phyloP scores from a whole-genome alignment of 2,888 invertebrate species.

The Alloplasta piceator region DNA sequence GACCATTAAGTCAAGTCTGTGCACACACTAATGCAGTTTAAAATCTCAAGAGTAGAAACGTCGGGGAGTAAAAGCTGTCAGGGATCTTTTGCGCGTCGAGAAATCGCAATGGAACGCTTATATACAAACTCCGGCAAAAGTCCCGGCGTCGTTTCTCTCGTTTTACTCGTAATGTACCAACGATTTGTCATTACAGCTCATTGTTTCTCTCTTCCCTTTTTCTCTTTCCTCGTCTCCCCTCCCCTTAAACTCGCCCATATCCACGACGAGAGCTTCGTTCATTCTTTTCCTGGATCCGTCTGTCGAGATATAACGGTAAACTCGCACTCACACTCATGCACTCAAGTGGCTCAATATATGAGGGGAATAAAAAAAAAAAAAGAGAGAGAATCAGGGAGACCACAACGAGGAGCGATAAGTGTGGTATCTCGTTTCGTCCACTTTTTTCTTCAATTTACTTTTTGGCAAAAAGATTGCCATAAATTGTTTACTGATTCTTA shows the following conservation, averaged over 20 bases:
- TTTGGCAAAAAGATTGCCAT: no score
- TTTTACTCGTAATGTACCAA: constrained; percentile 36
- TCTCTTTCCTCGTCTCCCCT: constrained; percentile 2
- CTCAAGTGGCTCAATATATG: constrained; percentile 15
- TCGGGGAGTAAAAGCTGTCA: constrained; percentile 1
- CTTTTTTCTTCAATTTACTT: background rate
- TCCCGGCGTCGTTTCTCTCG: background rate
- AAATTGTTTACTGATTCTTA: no score
- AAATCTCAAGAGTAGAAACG: constrained; percentile 7
- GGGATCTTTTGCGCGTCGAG: background rate
- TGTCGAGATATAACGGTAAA: constrained; percentile 52
- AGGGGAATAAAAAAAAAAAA: constrained; percentile 37
- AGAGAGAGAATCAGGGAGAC: constrained; percentile 7
- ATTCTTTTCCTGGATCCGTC: constrained; percentile 50
- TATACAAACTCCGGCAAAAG: background rate
- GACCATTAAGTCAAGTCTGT: background rate
- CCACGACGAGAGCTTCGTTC: constrained; percentile 35
- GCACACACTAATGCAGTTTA: constrained; percentile 1
- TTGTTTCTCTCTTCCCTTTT: constrained; percentile 22
- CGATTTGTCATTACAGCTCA: constrained; percentile 50
- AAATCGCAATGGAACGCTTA: background rate
- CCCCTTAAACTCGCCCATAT: constrained; percentile 1
- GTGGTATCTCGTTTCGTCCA: constrained; percentile 20
- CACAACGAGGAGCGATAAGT: constrained; percentile 39
- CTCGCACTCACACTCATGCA: background rate